Base-by-base conservation (phyloP, 1,140 invertebrate genomes). In the Drosophila jambulina region DNA sequence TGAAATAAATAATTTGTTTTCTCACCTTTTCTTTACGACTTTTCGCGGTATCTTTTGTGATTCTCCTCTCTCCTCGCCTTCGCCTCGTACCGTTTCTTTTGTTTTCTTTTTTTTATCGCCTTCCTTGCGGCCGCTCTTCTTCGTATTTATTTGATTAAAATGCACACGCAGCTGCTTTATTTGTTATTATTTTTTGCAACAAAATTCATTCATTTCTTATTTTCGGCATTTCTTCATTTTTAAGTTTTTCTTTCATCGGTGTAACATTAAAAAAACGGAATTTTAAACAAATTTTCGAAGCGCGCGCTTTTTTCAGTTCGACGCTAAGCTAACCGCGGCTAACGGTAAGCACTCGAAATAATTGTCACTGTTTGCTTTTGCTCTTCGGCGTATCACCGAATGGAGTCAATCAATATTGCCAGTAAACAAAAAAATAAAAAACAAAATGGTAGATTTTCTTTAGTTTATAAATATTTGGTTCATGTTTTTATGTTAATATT, bases 1-100 rank as follows among this genome's bases (percentile, higher is more conserved):
- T 72, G 65, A 82, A 91, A 82, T 71, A 91, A 70, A 87, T 86
- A 74, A 69, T 80, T 91, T 80, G 34, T 74, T 79, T 81, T 90
- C 78, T 90, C 86, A 90, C 85, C 85, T 74, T 86, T 85, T 78
- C 75, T 80, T 84, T 84, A 84, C 38, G 81, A 51, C 42, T 71
- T 83, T 78, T 75, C 63, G 80, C 64, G 60, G 40, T 57, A 49
- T 59, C 54, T 76, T 59, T 65, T 69, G 42, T 71, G 45, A 45
- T 25, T 48, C 23, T 17, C 48, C 29, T 48, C 45, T 2, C 23
- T 27, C 23, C 19, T 6, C 29, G 32, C 32, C 51, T 54, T 34
- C 53, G 19, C 51, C 27, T 23, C 32, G 19, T 23, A 21, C 51
- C 51, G 51, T 68, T 51, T 27, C 43, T 45, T 38, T 60, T 38